Conservation (phyloP, 2,888 invertebrate genomes). For the Conistra vaccinii region DNA sequence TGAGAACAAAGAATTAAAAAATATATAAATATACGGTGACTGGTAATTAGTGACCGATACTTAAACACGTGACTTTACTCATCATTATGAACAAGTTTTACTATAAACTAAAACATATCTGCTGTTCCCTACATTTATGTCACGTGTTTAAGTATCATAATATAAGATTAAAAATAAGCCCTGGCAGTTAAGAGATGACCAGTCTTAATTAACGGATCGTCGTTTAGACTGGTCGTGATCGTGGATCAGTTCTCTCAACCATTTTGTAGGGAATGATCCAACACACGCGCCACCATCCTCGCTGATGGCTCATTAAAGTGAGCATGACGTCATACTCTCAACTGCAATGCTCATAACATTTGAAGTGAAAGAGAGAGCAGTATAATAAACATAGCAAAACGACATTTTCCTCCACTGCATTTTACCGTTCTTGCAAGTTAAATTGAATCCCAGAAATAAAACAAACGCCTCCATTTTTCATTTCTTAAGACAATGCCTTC, state of each 20-base stretch:
- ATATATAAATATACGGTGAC: no score
- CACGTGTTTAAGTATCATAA: no score
- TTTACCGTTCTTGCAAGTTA: conserved; percentile 17
- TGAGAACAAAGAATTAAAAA: no score
- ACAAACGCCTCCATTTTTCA: conserved; percentile 35
- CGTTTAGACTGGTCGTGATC: no score
- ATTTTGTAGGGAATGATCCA: not conserved
- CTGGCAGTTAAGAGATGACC: not conserved
- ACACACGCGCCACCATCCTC: not conserved
- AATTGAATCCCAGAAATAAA: conserved; percentile 24
- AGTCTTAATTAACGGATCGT: not conserved
- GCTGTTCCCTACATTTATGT: no score
- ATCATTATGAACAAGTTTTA: no score
- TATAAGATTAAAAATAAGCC: not conserved
- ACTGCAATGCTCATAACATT: not conserved
- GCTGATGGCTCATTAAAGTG: not conserved
- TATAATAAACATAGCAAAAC: not conserved
- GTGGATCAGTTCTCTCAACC: not conserved
- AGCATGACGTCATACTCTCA: not conserved
- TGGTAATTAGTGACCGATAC: no score
- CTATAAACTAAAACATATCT: no score
- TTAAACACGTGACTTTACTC: no score
- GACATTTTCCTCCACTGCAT: not conserved
- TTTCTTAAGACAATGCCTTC: conserved; percentile 20
- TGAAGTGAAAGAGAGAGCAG: not conserved